phyloP scores from a whole-genome alignment of 2,113 vertebrate species.

The Corapipo altera region DNA sequence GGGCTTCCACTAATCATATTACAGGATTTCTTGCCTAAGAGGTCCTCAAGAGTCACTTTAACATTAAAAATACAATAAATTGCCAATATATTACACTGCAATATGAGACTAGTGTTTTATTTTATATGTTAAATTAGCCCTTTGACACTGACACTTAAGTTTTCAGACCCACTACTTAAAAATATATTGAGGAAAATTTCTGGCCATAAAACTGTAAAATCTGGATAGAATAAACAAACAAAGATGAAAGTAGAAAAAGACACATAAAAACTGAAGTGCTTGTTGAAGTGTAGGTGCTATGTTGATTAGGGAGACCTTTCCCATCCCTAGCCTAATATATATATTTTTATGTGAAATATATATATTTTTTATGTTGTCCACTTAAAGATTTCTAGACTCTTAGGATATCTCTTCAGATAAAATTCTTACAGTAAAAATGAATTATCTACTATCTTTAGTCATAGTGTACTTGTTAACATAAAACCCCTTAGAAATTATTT shows the following conservation, averaged over 20 bases:
- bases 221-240: neutral
- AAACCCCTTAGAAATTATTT: neutral
- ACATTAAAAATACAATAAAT: neutral
- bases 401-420: neutral
- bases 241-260: neutral
- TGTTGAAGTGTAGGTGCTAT: neutral
- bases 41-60: neutral
- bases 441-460: neutral
- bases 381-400: neutral
- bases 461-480: neutral
- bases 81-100: neutral
- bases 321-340: neutral
- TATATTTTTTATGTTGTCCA: neutral
- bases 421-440: neutral
- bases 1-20: neutral
- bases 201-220: neutral
- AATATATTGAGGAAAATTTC: neutral
- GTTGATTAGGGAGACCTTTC: neutral
- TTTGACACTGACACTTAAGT: neutral
- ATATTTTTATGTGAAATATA: neutral
- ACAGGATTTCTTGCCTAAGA: neutral
- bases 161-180: neutral
- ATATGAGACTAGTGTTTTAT: neutral
- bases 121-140: neutral
- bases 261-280: neutral